Evolutionary conservation across 2,113 vertebrate genomes (phyloP).

Genomic region (Peucedramus taeniatus): DNA sequence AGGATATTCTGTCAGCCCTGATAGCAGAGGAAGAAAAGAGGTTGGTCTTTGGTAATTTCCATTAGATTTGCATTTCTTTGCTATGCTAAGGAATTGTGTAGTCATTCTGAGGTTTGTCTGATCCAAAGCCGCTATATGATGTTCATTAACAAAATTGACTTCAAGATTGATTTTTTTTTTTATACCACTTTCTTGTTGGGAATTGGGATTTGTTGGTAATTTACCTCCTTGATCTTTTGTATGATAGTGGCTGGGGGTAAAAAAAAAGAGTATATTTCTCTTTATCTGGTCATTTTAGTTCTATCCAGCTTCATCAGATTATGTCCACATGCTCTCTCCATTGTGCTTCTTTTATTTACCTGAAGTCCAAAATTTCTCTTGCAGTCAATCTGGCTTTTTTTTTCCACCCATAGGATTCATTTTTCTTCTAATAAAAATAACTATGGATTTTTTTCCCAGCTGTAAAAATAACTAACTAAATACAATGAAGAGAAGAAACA

Average conservation of each 20-base stretch:
- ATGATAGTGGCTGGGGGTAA: neutral
- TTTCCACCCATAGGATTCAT: neutral
- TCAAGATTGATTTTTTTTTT: neutral
- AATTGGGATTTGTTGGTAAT: neutral
- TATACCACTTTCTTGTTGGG: accelerated
- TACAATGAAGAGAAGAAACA: neutral
- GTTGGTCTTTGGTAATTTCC: neutral
- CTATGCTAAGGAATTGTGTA: neutral
- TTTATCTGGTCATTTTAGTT: neutral
- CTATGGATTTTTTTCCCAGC: neutral
- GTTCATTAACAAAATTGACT: neutral
- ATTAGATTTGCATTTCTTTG: neutral
- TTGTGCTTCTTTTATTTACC: neutral
- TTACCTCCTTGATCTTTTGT: neutral
- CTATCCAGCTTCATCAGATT: neutral
- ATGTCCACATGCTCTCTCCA: neutral
- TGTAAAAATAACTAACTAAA: neutral
- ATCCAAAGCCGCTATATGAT: neutral
- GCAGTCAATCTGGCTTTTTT: neutral
- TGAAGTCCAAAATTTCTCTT: neutral
- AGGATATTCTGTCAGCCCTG: neutral
- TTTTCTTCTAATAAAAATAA: neutral
- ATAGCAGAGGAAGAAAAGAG: neutral
- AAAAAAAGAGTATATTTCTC: neutral
- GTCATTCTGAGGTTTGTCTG: neutral